phyloP scores from a whole-genome alignment of 2,113 vertebrate species.

The Bostrychus sinensis region DNA sequence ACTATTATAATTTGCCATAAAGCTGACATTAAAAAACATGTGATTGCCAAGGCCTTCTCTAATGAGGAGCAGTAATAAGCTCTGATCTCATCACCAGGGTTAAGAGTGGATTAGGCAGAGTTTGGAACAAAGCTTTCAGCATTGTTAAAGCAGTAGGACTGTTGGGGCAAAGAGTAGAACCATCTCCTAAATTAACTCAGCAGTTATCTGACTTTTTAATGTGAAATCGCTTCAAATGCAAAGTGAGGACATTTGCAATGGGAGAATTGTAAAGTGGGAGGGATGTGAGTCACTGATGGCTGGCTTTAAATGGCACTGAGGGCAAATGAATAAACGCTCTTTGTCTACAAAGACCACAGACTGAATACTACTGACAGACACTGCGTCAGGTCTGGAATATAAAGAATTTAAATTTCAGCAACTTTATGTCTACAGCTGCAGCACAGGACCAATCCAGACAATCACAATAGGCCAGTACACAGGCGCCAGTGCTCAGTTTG shows the following conservation, averaged over 20 bases:
- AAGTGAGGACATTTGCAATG: constrained; percentile 44
- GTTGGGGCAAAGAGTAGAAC: constrained; percentile 41
- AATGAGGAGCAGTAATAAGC: constrained; percentile 60
- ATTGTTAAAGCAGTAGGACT: constrained; percentile 33
- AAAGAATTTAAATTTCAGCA: neutral
- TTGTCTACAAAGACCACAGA: constrained; percentile 1
- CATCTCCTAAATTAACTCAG: constrained; percentile 56
- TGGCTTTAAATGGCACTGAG: constrained; percentile 38
- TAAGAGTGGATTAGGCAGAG: constrained; percentile 59
- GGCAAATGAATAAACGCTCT: constrained; percentile 20
- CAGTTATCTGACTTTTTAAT: constrained; percentile 64
- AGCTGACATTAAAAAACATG: constrained; percentile 41
- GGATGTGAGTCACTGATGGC: constrained; percentile 39
- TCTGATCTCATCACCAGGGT: constrained; percentile 66
- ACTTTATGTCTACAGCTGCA: too few relatives aligned
- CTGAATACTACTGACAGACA: neutral
- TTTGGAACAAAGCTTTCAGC: constrained; percentile 56
- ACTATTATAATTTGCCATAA: constrained; percentile 53
- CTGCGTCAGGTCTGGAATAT: neutral
- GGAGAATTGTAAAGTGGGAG: constrained; percentile 47
- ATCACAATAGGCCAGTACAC: too few relatives aligned
- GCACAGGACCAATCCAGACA: too few relatives aligned
- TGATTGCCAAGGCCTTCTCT: constrained; percentile 51
- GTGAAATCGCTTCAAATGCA: constrained; percentile 53
- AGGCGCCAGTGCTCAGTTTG: too few relatives aligned